Evolutionary conservation across 2,888 invertebrate genomes (phyloP), one percentile per base, ranked within the genome.

Genomic region (Carabus problematicus): DNA sequence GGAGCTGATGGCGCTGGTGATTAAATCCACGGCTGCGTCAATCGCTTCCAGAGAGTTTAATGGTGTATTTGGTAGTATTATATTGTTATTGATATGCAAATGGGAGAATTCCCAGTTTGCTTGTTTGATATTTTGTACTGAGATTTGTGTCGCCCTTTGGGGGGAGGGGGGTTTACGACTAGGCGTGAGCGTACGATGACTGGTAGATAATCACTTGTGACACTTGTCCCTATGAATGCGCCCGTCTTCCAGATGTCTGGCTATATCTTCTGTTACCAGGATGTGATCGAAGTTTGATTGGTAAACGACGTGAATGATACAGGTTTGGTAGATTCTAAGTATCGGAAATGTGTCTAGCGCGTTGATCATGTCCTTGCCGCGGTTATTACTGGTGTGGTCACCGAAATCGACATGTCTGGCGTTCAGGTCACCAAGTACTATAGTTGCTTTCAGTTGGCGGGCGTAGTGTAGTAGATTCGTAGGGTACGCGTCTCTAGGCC

Each of bases 371-470:
- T 9, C 4, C 3, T 39, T n/a, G 1, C 70, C 70, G 19, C 55
- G 58, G 3, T 8, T 18, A 58, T 70, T 70, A 8, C 43, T 55
- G n/a, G 12, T 11, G 19, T 40, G 19, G 60, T 70, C 68, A 11
- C 64, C 55, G 39, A 68, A 69, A 8, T 54, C 39, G n/a, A 14
- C 43, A 42, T 56, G 56, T 1, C 67, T 41, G 8, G 70, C 64
- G 45, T 71, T 70, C n/a, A 70, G 56, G 42, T 71, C 70, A 0
- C 71, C 71, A 1, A 71, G 9, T n/a, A 71, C 6, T 11, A 71
- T 52, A 8, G 67, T 18, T 14, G 49, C 14, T 9, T 16, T 12
- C 1, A 47, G 18, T 11, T 18, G 9, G 3, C 41, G 39, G 8
- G 39, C 66, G 42, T 62, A 70, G 3, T 4, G 8, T 16, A 70